Evolutionary conservation across 2,113 vertebrate species (phyloP).

Genomic region (Brachyhypopomus gauderio): DNA sequence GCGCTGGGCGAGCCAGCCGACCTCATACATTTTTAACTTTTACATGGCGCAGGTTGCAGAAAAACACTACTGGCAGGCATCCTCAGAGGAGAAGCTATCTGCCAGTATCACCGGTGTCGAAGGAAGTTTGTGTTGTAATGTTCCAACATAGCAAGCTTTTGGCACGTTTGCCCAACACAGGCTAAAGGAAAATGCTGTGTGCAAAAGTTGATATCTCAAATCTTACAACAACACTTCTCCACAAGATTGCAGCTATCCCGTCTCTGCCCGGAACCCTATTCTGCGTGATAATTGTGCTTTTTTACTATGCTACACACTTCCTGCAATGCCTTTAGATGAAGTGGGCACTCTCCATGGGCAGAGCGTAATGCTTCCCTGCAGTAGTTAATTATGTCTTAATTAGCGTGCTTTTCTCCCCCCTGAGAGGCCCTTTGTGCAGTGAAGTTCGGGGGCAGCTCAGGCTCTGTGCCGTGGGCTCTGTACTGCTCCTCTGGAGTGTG

Average conservation of each 20-base stretch:
- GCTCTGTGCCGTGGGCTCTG: not conserved
- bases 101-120: not conserved
- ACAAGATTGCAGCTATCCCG: not conserved
- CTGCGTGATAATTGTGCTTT: not conserved
- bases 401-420: no score
- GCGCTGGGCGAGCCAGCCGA: not conserved
- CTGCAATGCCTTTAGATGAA: not conserved
- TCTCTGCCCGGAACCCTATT: not conserved
- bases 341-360: not conserved
- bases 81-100: not conserved
- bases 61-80: not conserved
- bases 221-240: not conserved
- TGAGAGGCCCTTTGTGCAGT: no score
- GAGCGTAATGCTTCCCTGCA: not conserved
- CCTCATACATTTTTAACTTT: slow-evolving; percentile 28
- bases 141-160: not conserved
- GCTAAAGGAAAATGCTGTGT: not conserved
- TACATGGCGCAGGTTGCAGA: not conserved
- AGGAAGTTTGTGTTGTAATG: not conserved
- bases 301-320: not conserved
- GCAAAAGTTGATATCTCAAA: not conserved
- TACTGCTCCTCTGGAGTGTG: not conserved
- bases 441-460: no score
- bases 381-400: not conserved
- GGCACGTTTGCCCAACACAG: not conserved